Conservation (phyloP, 1,140 invertebrate species). For the Drosophila bipectinata region DNA sequence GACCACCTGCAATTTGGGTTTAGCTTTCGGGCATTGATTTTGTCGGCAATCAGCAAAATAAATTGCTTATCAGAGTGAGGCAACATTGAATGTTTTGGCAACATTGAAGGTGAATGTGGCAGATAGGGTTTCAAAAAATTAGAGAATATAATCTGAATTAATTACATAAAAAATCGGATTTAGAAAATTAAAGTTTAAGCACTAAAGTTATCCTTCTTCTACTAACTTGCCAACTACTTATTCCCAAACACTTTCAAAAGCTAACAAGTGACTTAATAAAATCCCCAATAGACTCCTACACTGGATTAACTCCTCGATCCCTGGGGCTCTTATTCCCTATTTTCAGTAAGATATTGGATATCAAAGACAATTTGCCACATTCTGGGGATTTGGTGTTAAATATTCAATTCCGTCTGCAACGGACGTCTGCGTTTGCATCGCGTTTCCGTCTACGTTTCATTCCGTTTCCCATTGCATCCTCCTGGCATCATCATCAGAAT, state of each 20-base stretch:
- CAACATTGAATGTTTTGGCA: conserved; percentile 5
- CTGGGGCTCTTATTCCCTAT: conserved; percentile 18
- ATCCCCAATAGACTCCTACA: conserved; percentile 20
- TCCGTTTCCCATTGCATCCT: conserved; percentile 47
- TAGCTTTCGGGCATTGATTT: conserved; percentile 44
- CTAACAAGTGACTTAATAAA: conserved; percentile 36
- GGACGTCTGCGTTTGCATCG: conserved; percentile 59
- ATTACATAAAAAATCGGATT: background rate
- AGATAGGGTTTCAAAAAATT: background rate
- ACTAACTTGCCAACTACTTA: background rate
- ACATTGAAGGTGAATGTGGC: background rate
- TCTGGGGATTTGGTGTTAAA: conserved; percentile 57
- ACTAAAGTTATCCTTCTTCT: background rate
- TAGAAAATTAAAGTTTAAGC: background rate
- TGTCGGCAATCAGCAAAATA: conserved; percentile 40
- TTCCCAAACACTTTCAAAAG: background rate
- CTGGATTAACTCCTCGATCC: conserved; percentile 23
- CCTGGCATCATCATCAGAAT: conserved; percentile 11
- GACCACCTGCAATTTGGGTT: conserved; percentile 42
- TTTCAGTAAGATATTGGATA: conserved; percentile 49
- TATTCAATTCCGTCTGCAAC: conserved; percentile 62
- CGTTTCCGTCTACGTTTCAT: conserved; percentile 55
- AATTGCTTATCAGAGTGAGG: conserved; percentile 43
- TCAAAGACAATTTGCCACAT: conserved; percentile 63
- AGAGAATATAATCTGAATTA: background rate